phyloP scores from a whole-genome alignment of 2,797 vertebrate species.

The Lagorchestes hirsutus region DNA sequence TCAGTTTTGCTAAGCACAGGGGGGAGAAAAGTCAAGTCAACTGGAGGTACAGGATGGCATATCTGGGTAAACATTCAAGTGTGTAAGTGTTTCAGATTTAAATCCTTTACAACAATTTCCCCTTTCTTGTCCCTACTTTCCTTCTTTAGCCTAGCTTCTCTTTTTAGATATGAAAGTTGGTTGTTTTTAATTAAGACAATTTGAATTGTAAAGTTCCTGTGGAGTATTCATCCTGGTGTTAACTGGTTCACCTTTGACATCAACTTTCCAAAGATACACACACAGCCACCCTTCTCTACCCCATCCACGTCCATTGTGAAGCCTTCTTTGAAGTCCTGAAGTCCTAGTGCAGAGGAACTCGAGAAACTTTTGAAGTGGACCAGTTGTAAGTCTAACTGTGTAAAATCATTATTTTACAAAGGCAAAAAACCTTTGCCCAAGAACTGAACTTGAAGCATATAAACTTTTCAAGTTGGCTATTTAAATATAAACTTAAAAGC shows the following conservation, averaged over 20 bases:
- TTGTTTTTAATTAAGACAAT: constrained; percentile 11
- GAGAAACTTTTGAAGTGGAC: background rate
- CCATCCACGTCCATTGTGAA: background rate
- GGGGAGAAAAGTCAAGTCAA: constrained; percentile 14
- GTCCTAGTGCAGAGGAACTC: background rate
- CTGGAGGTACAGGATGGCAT: background rate
- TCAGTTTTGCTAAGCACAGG: constrained; percentile 24
- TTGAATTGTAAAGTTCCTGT: background rate
- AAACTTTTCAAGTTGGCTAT: background rate
- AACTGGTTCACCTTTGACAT: background rate
- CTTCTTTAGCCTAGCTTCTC: background rate
- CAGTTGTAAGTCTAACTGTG: background rate
- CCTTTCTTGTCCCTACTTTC: background rate
- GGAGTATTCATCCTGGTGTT: background rate
- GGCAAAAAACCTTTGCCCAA: background rate
- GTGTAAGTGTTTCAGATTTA: background rate
- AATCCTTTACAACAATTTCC: background rate
- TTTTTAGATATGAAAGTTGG: background rate
- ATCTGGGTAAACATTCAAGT: background rate
- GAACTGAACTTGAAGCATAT: background rate
- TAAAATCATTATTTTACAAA: background rate
- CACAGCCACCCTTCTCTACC: background rate
- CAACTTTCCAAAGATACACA: background rate
- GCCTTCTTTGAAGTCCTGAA: background rate
- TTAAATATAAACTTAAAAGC: background rate